Conservation (phyloP, 2,888 invertebrate species). For the Habrosyne pyritoides region DNA sequence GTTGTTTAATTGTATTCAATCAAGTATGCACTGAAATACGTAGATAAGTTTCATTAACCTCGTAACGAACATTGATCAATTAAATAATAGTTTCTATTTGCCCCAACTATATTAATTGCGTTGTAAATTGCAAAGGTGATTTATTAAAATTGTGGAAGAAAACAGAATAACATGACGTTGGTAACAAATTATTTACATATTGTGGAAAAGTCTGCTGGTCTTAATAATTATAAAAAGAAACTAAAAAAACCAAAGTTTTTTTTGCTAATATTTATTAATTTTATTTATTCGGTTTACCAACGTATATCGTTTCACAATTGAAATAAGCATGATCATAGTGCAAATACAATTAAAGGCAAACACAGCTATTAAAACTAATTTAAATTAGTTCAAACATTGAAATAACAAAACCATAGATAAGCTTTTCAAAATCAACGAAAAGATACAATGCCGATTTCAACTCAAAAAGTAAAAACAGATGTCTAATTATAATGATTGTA, state of each 20-base stretch:
- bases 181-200: neutral
- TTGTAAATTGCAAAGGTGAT: neutral
- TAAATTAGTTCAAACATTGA: neutral
- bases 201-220: neutral
- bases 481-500: neutral
- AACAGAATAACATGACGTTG: neutral
- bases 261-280: no score
- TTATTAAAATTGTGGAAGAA: neutral
- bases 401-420: neutral
- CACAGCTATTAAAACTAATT: no score
- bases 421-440: neutral
- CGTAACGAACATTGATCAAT: slow-evolving; percentile 19
- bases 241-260: no score
- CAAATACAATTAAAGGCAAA: no score
- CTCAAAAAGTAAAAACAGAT: neutral
- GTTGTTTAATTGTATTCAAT: slow-evolving; percentile 12
- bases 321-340: no score
- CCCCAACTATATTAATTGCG: neutral
- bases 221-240: no score
- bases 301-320: no score
- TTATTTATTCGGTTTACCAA: no score
- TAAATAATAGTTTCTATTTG: slow-evolving; percentile 19
- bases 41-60: slow-evolving; percentile 21
- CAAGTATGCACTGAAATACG: neutral
- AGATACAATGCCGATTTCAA: neutral